Conservation (phyloP, 2,797 vertebrate genomes). For the Semaprochilodus insignis region DNA sequence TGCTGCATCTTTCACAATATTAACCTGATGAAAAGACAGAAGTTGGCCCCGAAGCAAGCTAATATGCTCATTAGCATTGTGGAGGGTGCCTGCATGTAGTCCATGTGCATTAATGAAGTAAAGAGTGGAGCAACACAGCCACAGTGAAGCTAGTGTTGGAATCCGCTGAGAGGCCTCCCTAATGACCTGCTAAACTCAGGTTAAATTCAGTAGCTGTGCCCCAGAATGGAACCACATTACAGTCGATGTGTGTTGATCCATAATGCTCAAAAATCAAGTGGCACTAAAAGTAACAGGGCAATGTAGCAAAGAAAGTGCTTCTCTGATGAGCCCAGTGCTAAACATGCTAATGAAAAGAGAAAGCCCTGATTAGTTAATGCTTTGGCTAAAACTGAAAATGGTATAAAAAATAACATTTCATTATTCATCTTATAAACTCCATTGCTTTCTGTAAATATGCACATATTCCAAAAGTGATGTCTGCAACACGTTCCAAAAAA, state of each 20-base stretch:
- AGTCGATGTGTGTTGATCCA: conserved; percentile 19
- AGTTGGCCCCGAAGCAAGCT: conserved; percentile 70
- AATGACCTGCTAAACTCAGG: conserved; percentile 72
- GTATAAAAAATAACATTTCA: no score
- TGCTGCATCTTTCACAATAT: conserved; percentile 70
- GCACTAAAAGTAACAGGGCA: conserved; percentile 44
- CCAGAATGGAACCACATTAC: conserved; percentile 69
- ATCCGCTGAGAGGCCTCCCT: conserved; percentile 71
- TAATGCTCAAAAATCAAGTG: conserved; percentile 55
- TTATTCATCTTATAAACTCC: no score
- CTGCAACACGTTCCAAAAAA: no score
- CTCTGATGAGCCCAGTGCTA: background rate
- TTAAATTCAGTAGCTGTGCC: conserved; percentile 68
- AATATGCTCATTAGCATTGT: conserved; percentile 82
- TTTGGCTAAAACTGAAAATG: no score
- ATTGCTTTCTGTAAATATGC: no score
- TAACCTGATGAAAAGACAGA: conserved; percentile 78
- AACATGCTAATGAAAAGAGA: no score
- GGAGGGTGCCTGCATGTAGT: conserved; percentile 70
- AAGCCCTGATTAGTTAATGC: no score
- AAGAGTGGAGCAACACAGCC: conserved; percentile 75
- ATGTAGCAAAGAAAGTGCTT: conserved; percentile 55
- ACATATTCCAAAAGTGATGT: no score
- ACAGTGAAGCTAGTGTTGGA: conserved; percentile 64
- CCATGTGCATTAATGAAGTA: conserved; percentile 80